These are phyloP conservation scores for Suncus etruscus DNA, from an alignment of 2,113 vertebrate genomes.

Conservation along the genomic window DNA sequence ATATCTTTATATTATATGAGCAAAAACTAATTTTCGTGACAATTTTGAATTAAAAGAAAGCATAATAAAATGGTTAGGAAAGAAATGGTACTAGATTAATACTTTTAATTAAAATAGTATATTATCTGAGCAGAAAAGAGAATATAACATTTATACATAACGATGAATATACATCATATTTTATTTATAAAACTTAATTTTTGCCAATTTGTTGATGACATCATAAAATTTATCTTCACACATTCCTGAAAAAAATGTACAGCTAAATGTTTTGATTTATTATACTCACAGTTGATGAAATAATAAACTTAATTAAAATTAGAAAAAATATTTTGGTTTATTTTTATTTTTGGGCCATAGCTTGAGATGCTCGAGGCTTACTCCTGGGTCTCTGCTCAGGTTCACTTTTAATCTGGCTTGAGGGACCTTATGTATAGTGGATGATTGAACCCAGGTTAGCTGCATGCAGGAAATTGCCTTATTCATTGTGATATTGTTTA, in stretches of 20 bases:
- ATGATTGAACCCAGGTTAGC: too few species aligned
- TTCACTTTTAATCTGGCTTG: too few species aligned
- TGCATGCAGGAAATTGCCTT: too few species aligned
- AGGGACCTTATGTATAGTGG: too few species aligned
- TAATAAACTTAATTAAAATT: not conserved
- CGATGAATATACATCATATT: not conserved
- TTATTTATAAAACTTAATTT: constrained; percentile 20
- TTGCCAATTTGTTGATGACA: constrained; percentile 1
- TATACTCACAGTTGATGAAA: not conserved
- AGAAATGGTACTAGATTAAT: constrained; percentile 32
- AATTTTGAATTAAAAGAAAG: constrained; percentile 12
- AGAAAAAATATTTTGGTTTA: too few species aligned
- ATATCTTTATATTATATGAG: not conserved
- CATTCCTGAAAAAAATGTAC: constrained; percentile 19
- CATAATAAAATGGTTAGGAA: constrained; percentile 18
- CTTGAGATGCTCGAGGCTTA: too few species aligned
- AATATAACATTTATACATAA: not conserved
- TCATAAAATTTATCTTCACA: constrained; percentile 47
- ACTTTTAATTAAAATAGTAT: not conserved
- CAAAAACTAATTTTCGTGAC: not conserved
- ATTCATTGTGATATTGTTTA: not conserved
- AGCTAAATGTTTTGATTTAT: not conserved
- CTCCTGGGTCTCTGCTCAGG: too few species aligned
- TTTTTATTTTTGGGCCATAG: too few species aligned
- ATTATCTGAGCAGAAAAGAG: constrained; percentile 43